These are phyloP conservation scores for Troides aeacus DNA, from an alignment of 2,888 invertebrate genomes.

Conservation along the genomic window DNA sequence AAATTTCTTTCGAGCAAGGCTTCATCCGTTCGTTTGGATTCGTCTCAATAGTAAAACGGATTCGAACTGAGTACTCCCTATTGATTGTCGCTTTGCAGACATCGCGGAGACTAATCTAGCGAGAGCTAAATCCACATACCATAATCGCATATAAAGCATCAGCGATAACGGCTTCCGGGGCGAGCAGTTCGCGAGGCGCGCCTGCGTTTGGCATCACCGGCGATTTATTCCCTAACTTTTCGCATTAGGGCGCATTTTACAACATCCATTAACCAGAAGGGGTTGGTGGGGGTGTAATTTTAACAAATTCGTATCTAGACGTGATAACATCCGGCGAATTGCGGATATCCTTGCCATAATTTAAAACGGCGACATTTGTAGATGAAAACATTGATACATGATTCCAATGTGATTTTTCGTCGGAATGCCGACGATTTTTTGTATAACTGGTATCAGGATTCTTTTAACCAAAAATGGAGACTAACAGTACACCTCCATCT, in stretches of 20 bases:
- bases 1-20: too few species aligned
- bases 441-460: too few species aligned
- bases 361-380: slow-evolving; percentile 44
- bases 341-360: slow-evolving; percentile 53
- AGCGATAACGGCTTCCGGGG: slow-evolving; percentile 50
- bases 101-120: slow-evolving; percentile 49
- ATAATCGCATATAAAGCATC: slow-evolving; percentile 48
- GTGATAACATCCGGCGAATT: slow-evolving; percentile 38
- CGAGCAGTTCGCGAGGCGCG: slow-evolving; percentile 34
- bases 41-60: too few species aligned
- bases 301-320: slow-evolving; percentile 48
- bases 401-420: slow-evolving; percentile 18
- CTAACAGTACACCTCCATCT: too few species aligned
- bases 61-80: too few species aligned
- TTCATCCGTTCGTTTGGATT: too few species aligned
- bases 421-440: too few species aligned
- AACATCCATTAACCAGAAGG: slow-evolving; percentile 13
- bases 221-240: slow-evolving; percentile 21
- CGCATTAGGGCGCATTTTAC: slow-evolving; percentile 22
- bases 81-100: too few species aligned
- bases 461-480: too few species aligned
- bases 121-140: slow-evolving; percentile 44
- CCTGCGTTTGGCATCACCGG: slow-evolving; percentile 7
- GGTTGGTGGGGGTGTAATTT: slow-evolving; percentile 45
- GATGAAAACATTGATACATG: slow-evolving; percentile 45